Evolutionary conservation across 2,797 vertebrate species (phyloP), one percentile per base, ranked within the genome.

Genomic region (Holocentrus rufus): DNA sequence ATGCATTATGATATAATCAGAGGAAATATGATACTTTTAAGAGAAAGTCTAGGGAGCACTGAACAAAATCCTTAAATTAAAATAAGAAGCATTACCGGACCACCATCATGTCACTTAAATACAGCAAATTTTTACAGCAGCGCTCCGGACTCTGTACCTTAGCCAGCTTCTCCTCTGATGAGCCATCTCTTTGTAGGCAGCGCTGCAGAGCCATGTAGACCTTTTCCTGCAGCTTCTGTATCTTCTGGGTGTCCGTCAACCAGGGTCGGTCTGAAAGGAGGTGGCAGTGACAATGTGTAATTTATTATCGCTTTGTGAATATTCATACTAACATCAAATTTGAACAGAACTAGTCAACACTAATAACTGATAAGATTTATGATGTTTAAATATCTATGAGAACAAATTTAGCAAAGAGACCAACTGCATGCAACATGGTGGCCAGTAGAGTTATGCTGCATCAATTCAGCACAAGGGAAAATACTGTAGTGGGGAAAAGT

Each of bases 161-260:
- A 0, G 95, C 91, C 39, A 97, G 93, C 82, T 96, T 96, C 88
- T 97, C 96, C 73, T 97, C 96, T 0, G 88, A 57, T 56, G 89
- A 80, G 25, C 94, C 93, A 7, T 93, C 93, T 91, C 95, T 96
- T 81, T 95, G 95, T 87, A 97, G 91, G 77, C 95, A 95, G 7
- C 92, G 92, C 86, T 96, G 95, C 84, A 98, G 90, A 63, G 96
- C 95, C 69, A 96, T 69, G 0, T 96, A 96, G 67, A 97, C 92
- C 65, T 95, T 96, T 85, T 97, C 95, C 87, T 97, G 96, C 77
- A 97, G 90, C 85, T 95, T 96, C 85, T 96, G 95, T 20, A 97
- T 94, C 88, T 96, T 95, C 76, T 94, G 95, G 49, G 94, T 88
- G 82, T 98, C 96, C 0, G 94, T 95, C 73, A 98, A 87, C 96